Evolutionary conservation across 1,140 invertebrate species (phyloP).

Genomic region (Chrysopa pallens): DNA sequence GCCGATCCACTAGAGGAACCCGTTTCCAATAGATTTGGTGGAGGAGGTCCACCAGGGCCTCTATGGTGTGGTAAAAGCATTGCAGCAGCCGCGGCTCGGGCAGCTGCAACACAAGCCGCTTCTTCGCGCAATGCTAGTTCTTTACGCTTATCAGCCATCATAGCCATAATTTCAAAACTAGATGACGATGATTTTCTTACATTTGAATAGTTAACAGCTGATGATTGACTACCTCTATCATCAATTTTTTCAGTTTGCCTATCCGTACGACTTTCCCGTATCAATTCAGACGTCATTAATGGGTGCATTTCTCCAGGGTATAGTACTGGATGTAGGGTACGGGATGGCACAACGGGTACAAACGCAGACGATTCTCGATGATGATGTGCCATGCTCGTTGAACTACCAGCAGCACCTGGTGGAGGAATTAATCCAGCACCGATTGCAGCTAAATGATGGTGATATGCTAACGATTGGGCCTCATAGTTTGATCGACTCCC

Average conservation of each 20-base stretch:
- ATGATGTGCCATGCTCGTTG: constrained; percentile 24
- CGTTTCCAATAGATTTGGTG: constrained; percentile 8
- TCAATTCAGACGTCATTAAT: constrained; percentile 26
- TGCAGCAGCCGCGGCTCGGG: constrained; percentile 27
- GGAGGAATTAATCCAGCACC: constrained; percentile 25
- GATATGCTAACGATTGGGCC: constrained; percentile 41
- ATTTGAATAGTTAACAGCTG: constrained; percentile 10
- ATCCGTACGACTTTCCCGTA: constrained; percentile 32
- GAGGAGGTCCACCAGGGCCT: constrained; percentile 10
- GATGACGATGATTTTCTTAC: constrained; percentile 29
- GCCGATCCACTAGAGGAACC: constrained; percentile 21
- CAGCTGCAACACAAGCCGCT: constrained; percentile 25
- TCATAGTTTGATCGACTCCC: constrained; percentile 39
- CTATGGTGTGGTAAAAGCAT: constrained; percentile 29
- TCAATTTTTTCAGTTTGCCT: constrained; percentile 26
- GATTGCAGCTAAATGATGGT: constrained; percentile 36
- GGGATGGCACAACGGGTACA: constrained; percentile 65
- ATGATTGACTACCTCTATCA: constrained; percentile 21
- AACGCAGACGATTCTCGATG: constrained; percentile 64
- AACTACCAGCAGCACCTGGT: constrained; percentile 11
- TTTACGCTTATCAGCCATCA: constrained; percentile 73
- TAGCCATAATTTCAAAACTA: constrained; percentile 61
- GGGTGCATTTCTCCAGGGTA: constrained; percentile 48
- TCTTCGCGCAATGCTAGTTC: constrained; percentile 52
- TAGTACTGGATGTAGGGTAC: constrained; percentile 40